Conservation (phyloP, 1,140 invertebrate species). For the Drosophila kurseongensis region DNA sequence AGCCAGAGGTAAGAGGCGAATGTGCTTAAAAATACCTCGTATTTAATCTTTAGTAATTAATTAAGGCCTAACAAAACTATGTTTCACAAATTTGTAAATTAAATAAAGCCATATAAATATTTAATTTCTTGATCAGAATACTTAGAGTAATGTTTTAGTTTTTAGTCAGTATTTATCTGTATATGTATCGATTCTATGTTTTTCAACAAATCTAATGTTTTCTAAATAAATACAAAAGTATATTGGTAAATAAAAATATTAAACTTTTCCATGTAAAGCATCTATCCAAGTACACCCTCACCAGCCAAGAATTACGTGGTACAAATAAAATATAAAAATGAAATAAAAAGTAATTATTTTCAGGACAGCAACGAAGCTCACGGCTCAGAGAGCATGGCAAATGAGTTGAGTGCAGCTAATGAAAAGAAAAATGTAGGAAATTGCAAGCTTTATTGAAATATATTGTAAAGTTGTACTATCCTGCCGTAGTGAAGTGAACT, state of each 20-base stretch:
- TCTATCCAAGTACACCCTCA: neutral
- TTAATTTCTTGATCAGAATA: too few species aligned
- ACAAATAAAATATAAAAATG: constrained; percentile 16
- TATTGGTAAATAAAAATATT: neutral
- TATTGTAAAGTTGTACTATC: constrained; percentile 9
- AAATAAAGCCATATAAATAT: too few species aligned
- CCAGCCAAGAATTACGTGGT: neutral
- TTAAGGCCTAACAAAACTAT: too few species aligned
- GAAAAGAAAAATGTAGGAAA: constrained; percentile 38
- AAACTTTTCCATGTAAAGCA: neutral
- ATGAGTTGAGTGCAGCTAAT: constrained; percentile 41
- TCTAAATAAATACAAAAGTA: too few species aligned
- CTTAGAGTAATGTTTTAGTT: too few species aligned
- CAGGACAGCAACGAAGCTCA: constrained; percentile 10
- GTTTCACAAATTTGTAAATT: too few species aligned
- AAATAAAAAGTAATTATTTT: constrained; percentile 38
- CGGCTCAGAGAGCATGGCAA: constrained; percentile 46
- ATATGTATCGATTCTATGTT: too few species aligned
- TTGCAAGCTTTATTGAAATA: constrained; percentile 7
- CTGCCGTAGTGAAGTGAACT: neutral
- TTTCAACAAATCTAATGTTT: too few species aligned
- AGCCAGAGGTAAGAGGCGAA: neutral
- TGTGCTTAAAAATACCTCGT: neutral
- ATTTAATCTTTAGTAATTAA: too few species aligned
- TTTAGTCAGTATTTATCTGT: too few species aligned